Base-by-base conservation (phyloP, 2,113 vertebrate genomes). In the Lipotes vexillifer region DNA sequence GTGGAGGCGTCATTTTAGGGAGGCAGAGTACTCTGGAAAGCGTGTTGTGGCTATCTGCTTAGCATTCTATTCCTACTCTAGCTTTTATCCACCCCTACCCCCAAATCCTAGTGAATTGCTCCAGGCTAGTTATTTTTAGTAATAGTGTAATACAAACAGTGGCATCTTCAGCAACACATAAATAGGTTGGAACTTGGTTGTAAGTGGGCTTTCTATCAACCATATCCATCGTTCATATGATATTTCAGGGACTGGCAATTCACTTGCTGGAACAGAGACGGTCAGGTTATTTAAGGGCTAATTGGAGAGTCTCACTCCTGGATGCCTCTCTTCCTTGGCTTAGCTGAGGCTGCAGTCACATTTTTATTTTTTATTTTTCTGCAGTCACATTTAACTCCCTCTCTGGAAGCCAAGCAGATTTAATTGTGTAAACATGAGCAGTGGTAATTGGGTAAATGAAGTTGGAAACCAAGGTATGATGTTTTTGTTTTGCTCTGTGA, bases 381-480 rank as follows among this genome's bases (percentile, higher is more conserved):
- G 63, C 93, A 97, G 90, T 97, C 97, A 96, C 81, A 96, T 97
- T 88, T 94, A 88, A 96, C 75, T 90, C 78, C 92, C 96, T 96
- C 31, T 94, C 96, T 94, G 63, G 80, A 93, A 97, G 90, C 95
- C 96, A 59, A 49, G 27, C 17, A 74, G 96, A 95, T 93, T 96
- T 86, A 80, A 96, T 93, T 97, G 93, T 90, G 69, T 96, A 93
- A 80, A 18, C 98, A 98, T 97, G 95, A 98, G 97, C 98, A 92
- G 94, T 98, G 96, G 97, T 97, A 98, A 98, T 98, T 98, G 97
- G 90, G 96, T 97, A 97, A 97, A 97, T 98, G 93, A 96, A 98
- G 93, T 97, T 97, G 97, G 98, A 98, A 98, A 98, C 96, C 97
- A 97, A 98, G 98, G 98, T 98, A 98, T 97, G 98, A 98, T 98